Evolutionary conservation across 92 coral and sea anemone genomes (phyloP).

Genomic region (Porites evermanni): DNA sequence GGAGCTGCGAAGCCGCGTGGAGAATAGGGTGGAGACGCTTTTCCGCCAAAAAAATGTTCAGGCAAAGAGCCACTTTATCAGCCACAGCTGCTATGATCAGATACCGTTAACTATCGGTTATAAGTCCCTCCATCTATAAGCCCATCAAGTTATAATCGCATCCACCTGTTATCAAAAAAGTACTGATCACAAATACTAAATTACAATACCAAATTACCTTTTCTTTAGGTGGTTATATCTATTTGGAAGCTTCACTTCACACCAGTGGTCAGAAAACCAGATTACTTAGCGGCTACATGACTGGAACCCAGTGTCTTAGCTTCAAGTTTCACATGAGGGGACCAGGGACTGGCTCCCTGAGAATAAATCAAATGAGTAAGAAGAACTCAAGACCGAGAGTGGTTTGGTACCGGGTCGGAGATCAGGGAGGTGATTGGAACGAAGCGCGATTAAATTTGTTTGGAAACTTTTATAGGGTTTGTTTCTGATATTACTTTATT

Average conservation of each 20-base stretch:
- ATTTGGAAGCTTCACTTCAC: slow-evolving; percentile 81
- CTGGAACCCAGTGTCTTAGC: slow-evolving; percentile 79
- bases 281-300: slow-evolving; percentile 72
- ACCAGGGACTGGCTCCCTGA: slow-evolving; percentile 71
- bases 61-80: no score
- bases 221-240: slow-evolving; percentile 79
- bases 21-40: no score
- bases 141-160: no score
- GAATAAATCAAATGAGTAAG: slow-evolving; percentile 49
- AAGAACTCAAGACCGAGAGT: slow-evolving; percentile 29
- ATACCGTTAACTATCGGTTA: no score
- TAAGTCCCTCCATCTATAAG: no score
- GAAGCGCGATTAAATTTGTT: slow-evolving; percentile 60
- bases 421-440: slow-evolving; percentile 80
- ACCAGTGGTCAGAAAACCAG: slow-evolving; percentile 68
- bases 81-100: no score
- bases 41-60: no score
- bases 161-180: no score
- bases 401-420: slow-evolving; percentile 74
- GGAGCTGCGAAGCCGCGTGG: no score
- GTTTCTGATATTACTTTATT: neutral
- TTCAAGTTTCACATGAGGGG: slow-evolving; percentile 95
- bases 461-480: slow-evolving; percentile 68
- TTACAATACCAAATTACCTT: neutral
- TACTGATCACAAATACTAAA: no score